Conservation (phyloP, 2,113 vertebrate genomes). For the Cololabis saira region DNA sequence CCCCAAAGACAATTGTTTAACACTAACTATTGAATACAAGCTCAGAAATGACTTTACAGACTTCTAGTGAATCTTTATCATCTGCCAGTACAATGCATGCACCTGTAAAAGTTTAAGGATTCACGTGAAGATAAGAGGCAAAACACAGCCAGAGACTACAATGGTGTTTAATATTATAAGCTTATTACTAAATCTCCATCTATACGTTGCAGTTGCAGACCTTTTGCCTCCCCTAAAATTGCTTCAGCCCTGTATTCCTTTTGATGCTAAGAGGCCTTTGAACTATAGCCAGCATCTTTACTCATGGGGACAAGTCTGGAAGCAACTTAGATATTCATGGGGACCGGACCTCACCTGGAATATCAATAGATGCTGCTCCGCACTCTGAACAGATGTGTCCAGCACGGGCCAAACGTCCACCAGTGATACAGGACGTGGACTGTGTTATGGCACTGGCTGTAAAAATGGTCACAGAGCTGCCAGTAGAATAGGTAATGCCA, state of each 20-base stretch:
- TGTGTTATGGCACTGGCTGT: slow-evolving; percentile 29
- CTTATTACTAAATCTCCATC: slow-evolving; percentile 9
- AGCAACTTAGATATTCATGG: slow-evolving; percentile 72
- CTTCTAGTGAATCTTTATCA: slow-evolving; percentile 31
- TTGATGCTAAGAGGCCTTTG: slow-evolving; percentile 75
- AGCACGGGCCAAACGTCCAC: slow-evolving; percentile 1
- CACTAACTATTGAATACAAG: slow-evolving; percentile 19
- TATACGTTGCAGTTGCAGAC: not conserved
- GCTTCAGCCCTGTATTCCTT: slow-evolving; percentile 45
- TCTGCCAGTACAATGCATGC: slow-evolving; percentile 13
- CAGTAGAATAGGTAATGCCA: slow-evolving; percentile 24
- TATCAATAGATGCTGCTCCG: slow-evolving; percentile 55
- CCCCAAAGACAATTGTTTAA: slow-evolving; percentile 56
- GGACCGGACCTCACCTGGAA: slow-evolving; percentile 49
- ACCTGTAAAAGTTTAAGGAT: not conserved
- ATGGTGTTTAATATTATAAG: slow-evolving; percentile 7
- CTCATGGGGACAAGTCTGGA: slow-evolving; percentile 36
- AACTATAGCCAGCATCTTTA: slow-evolving; percentile 62
- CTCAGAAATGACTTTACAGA: slow-evolving; percentile 29
- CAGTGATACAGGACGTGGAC: slow-evolving; percentile 23
- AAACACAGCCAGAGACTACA: slow-evolving; percentile 4
- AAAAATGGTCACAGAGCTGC: slow-evolving; percentile 41
- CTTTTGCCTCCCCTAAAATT: slow-evolving; percentile 27
- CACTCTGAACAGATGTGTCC: slow-evolving; percentile 34
- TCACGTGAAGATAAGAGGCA: not conserved